Conservation (phyloP, 2,888 invertebrate species). For the Malthinus flaveolus region DNA sequence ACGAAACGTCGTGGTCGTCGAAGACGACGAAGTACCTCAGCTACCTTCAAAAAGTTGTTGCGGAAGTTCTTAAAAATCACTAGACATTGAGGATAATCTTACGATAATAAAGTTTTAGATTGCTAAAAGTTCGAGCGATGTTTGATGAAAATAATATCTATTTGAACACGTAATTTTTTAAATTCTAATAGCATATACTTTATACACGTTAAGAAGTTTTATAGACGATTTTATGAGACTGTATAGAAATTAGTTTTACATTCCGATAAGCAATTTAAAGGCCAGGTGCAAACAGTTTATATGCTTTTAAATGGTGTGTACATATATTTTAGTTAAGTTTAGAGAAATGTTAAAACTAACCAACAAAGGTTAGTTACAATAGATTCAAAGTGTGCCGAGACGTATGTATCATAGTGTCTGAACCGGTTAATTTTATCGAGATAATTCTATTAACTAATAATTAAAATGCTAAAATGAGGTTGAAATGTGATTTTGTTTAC, state of each 20-base stretch:
- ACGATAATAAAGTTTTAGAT: not conserved
- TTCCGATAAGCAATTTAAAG: slow-evolving; percentile 2
- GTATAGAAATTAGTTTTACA: slow-evolving; percentile 6
- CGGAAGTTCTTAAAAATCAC: slow-evolving; percentile 38
- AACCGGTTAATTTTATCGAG: too few relatives aligned
- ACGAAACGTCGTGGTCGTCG: slow-evolving; percentile 50
- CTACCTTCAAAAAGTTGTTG: slow-evolving; percentile 44
- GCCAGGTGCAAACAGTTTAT: too few relatives aligned
- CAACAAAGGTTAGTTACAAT: too few relatives aligned
- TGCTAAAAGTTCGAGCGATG: not conserved
- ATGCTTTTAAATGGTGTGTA: too few relatives aligned
- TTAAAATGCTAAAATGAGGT: too few relatives aligned
- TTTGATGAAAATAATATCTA: slow-evolving; percentile 1
- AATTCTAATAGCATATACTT: not conserved
- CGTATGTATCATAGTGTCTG: too few relatives aligned
- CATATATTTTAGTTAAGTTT: too few relatives aligned
- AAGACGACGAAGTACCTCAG: slow-evolving; percentile 44
- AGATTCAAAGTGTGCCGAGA: too few relatives aligned
- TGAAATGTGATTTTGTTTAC: too few relatives aligned
- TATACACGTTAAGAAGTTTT: slow-evolving; percentile 3
- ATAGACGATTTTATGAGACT: slow-evolving; percentile 5
- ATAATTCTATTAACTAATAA: too few relatives aligned
- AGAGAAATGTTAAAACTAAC: too few relatives aligned
- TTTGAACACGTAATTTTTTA: not conserved
- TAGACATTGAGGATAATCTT: not conserved